A percentile compares a stretch with the other conserved stretches of the same genome.
These are phyloP conservation scores for Lithophane socia DNA, from an alignment of 2,888 invertebrate species.

Conservation along the genomic window DNA sequence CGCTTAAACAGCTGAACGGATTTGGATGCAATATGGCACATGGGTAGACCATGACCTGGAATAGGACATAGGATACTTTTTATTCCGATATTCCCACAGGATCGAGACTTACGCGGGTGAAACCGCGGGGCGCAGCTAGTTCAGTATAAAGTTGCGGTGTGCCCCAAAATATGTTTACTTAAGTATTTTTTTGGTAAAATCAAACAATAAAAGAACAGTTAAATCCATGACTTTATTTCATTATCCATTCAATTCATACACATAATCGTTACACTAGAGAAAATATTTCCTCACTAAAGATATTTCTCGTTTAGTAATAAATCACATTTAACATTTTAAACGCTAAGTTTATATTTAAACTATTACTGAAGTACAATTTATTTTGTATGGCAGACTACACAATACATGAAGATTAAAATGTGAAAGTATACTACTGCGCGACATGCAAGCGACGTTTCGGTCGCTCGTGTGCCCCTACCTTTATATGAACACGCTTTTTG, in stretches of 20 bases:
- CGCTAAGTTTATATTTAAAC: conserved; percentile 74
- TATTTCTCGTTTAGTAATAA: conserved; percentile 78
- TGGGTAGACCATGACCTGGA: too few relatives aligned
- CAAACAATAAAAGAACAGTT: conserved; percentile 79
- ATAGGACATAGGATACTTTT: too few relatives aligned
- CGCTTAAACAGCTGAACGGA: too few relatives aligned
- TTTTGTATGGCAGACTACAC: conserved; percentile 81
- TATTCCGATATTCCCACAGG: too few relatives aligned
- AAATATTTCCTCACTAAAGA: conserved; percentile 82
- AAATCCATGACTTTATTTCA: conserved; percentile 87
- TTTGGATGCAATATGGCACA: too few relatives aligned
- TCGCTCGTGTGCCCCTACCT: conserved; percentile 23
- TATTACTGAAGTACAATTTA: conserved; percentile 75
- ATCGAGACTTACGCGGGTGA: too few relatives aligned
- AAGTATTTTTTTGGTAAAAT: conserved; percentile 33
- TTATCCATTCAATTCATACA: conserved; percentile 85
- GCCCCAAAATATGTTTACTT: neutral
- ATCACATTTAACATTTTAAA: conserved; percentile 86
- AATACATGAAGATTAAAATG: conserved; percentile 68
- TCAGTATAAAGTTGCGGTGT: too few relatives aligned
- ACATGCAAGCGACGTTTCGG: neutral
- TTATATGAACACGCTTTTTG: conserved; percentile 47
- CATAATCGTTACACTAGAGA: conserved; percentile 81
- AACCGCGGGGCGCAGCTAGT: too few relatives aligned
- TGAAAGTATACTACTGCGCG: conserved; percentile 41